Conservation (phyloP, 1,140 invertebrate genomes). For the Scaptomyza graminum region DNA sequence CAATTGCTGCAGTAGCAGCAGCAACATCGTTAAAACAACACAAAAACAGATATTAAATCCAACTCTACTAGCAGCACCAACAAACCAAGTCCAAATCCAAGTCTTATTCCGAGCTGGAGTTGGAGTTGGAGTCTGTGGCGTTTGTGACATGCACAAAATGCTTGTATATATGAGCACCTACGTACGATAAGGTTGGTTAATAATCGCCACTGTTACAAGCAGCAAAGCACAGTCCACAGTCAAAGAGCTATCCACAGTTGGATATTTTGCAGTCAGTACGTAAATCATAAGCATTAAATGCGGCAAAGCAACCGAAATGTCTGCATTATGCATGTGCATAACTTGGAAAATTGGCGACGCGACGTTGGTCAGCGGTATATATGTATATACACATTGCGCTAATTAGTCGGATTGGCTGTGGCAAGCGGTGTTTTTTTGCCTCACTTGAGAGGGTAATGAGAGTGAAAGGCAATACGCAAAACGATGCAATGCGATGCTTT, state of each 20-base stretch:
- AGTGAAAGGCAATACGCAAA: conserved; percentile 64
- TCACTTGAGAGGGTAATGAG: conserved; percentile 55
- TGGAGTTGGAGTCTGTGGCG: conserved; percentile 42
- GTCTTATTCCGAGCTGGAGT: conserved; percentile 33
- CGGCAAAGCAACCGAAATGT: conserved; percentile 33
- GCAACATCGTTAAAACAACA: conserved; percentile 77
- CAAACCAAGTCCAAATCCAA: conserved; percentile 18
- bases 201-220: conserved; percentile 58
- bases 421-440: conserved; percentile 25
- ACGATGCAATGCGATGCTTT: not conserved
- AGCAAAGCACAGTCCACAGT: conserved; percentile 6
- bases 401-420: conserved; percentile 65
- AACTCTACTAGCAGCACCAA: conserved; percentile 9
- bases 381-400: conserved; percentile 60
- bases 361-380: not conserved
- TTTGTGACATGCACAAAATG: conserved; percentile 81
- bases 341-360: conserved; percentile 54
- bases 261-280: conserved; percentile 60
- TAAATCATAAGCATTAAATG: conserved; percentile 76
- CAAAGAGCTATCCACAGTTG: conserved; percentile 28
- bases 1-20: conserved; percentile 64
- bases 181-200: conserved; percentile 70
- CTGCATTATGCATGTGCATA: conserved; percentile 75
- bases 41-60: conserved; percentile 78
- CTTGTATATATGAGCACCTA: conserved; percentile 81